Percentiles rank a stretch among this genome's conserved stretches.
These are phyloP conservation scores for Physocephala rufipes DNA, from an alignment of 2,888 invertebrate genomes.

Conservation along the genomic window DNA sequence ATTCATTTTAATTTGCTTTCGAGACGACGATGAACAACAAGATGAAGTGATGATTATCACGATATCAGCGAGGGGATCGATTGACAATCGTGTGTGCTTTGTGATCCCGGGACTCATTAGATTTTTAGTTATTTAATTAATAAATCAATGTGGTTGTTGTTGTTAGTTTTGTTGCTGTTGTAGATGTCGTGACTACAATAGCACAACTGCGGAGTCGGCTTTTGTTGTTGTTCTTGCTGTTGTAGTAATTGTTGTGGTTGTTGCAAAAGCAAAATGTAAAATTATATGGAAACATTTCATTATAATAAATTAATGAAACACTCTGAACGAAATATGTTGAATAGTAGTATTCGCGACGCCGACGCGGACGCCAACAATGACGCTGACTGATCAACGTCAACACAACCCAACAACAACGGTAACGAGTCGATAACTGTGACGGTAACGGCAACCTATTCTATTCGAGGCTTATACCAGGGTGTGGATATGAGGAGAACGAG, in stretches of 20 bases:
- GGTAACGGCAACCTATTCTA: too few relatives aligned
- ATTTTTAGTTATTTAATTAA: constrained; percentile 52
- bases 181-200: constrained; percentile 21
- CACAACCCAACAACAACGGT: too few relatives aligned
- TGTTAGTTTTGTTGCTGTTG: constrained; percentile 45
- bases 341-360: background rate
- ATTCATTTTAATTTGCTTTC: too few relatives aligned
- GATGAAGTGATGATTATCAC: constrained; percentile 16
- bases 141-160: constrained; percentile 55
- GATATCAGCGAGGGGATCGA: constrained; percentile 39
- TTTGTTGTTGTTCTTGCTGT: constrained; percentile 48
- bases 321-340: background rate
- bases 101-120: constrained; percentile 41
- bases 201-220: too few relatives aligned
- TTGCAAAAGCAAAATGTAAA: constrained; percentile 34
- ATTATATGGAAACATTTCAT: constrained; percentile 42
- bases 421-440: too few relatives aligned
- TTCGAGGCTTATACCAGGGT: too few relatives aligned
- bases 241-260: constrained; percentile 39
- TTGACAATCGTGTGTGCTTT: constrained; percentile 38
- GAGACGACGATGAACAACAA: background rate
- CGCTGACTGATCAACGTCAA: too few relatives aligned
- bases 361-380: background rate
- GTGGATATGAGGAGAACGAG: background rate
- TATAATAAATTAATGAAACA: constrained; percentile 34